phyloP scores from a whole-genome alignment of 1,140 invertebrate species.

The Bombus vancouverensis region DNA sequence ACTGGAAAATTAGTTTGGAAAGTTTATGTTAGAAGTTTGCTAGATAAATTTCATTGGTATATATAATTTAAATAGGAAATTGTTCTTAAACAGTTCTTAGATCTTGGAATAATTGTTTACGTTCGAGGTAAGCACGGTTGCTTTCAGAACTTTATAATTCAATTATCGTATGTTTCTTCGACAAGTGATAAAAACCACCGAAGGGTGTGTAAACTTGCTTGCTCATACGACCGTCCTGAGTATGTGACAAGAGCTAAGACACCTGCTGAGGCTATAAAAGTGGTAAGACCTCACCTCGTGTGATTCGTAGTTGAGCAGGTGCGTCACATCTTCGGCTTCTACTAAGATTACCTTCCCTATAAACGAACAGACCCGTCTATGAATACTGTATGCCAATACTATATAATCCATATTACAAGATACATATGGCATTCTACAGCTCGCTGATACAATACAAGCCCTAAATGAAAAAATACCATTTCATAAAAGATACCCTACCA shows the following conservation, averaged over 20 bases:
- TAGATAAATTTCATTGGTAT: not conserved
- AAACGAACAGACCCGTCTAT: not conserved
- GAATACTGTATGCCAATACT: not conserved
- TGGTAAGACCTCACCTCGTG: not conserved
- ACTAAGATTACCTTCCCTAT: not conserved
- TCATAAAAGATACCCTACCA: too few relatives aligned
- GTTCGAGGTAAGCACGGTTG: not conserved
- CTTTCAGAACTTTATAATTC: not conserved
- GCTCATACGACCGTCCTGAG: not conserved
- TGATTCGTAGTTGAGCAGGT: conserved; percentile 17
- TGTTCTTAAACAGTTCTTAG: not conserved
- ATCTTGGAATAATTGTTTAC: not conserved
- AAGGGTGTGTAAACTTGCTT: not conserved
- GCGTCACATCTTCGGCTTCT: not conserved
- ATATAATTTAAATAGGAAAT: not conserved
- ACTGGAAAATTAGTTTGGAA: not conserved
- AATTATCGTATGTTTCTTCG: not conserved
- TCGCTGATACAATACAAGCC: not conserved
- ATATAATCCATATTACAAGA: not conserved
- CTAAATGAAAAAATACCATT: too few relatives aligned
- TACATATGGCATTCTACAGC: too few relatives aligned
- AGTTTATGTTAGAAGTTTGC: not conserved
- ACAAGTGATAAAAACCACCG: not conserved
- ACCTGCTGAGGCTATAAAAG: conserved; percentile 6
- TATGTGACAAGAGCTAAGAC: not conserved